Evolutionary conservation across 2,113 vertebrate genomes (phyloP), one percentile per base, ranked within the genome.

Genomic region (Neotragus moschatus): DNA sequence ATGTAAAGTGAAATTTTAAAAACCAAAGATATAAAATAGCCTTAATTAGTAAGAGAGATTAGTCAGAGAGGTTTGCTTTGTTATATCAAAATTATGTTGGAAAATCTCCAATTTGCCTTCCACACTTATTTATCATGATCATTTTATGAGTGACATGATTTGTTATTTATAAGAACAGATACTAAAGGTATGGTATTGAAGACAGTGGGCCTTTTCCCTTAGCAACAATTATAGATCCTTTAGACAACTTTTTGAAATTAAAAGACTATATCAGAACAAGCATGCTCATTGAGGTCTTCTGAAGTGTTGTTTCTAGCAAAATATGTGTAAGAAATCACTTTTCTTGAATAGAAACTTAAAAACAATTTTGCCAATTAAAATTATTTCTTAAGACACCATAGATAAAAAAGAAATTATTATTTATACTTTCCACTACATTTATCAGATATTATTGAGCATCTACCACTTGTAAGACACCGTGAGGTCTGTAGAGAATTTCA

Each of bases 131-230:
- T 43, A 43, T 81, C 80, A 49, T 55, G 17, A 56, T 73, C 51
- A n/a, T 43, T 79, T 91, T 96, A 89, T 84, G 80, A 89, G 30
- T 84, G 10, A 56, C 28, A 10, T 84, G 47, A 70, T 56, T 86
- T 82, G 70, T 81, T 61, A 96, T 73, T 84, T 88, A 51, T 80
- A 90, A 93, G 81, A 81, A 70, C 26, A 87, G 79, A 73, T 94
- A 70, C 58, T 53, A 82, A 81, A 49, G 6, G 4, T 39, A 45
- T 92, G 45, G 19, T 94, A 30, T 36, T 86, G 6, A 94, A n/a
- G 30, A 84, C 26, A 39, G 10, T 15, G 21, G 30, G 17, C 21
- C 30, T 53, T 70, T 84, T 73, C 21, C 13, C 28, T 70, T 43
- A 79, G 55, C 8, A 2, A 49, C 66, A 87, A 51, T 47, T 61